Percentiles rank a stretch among this genome's conserved stretches.
Conservation (phyloP, 2,113 vertebrate genomes). For the Heterocephalus glaber region DNA sequence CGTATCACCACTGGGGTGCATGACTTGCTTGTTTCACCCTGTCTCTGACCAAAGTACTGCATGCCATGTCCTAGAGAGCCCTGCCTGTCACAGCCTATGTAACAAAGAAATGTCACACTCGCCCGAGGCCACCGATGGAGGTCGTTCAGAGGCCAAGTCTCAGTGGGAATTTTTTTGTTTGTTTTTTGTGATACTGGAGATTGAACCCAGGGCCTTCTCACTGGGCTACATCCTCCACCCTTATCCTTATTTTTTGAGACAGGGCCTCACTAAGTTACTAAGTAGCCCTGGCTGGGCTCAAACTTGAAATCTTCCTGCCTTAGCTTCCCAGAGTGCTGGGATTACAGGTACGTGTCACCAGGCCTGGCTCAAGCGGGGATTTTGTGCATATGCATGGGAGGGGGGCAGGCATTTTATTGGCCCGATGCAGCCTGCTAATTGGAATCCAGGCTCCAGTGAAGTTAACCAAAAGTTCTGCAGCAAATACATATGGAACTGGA, state of each 20-base stretch:
- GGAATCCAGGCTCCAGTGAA: not conserved
- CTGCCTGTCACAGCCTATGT: not conserved
- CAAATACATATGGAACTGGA: not conserved
- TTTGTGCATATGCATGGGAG: not conserved
- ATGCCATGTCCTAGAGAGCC: not conserved
- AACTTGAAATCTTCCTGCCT: not conserved
- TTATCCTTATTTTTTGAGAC: not conserved
- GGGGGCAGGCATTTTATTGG: not conserved
- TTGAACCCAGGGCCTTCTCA: not conserved
- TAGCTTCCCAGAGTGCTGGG: not conserved
- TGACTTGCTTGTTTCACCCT: not conserved
- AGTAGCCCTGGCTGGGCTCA: not conserved
- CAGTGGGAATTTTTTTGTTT: not conserved
- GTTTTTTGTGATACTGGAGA: not conserved
- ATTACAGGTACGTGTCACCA: not conserved
- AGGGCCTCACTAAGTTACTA: not conserved
- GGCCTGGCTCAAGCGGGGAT: not conserved
- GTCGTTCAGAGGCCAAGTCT: not conserved
- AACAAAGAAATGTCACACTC: not conserved
- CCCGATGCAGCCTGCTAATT: not conserved
- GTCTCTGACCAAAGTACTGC: not conserved
- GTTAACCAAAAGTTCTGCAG: not conserved
- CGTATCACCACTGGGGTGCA: rapidly evolving
- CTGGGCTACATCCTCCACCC: not conserved
- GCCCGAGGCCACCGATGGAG: not conserved